Conservation (phyloP, 2,113 vertebrate genomes). For the Apus apus region DNA sequence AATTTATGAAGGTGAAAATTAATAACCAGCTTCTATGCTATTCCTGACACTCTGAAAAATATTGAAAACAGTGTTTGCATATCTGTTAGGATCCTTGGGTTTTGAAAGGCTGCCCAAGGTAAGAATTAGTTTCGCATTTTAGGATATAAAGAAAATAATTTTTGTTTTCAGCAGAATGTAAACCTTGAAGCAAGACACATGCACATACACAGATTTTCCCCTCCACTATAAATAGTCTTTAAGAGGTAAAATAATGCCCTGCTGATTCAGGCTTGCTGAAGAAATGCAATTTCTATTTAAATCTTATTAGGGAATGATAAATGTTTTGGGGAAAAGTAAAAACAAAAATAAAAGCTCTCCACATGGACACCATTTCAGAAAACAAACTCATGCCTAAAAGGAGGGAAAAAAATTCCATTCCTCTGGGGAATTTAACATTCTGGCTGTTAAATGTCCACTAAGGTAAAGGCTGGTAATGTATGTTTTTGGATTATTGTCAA, state of each 20-base stretch:
- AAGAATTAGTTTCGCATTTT: neutral
- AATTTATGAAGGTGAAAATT: constrained; percentile 7
- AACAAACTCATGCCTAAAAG: neutral
- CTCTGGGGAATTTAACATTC: neutral
- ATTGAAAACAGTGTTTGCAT: neutral
- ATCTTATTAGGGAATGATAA: neutral
- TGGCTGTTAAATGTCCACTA: neutral
- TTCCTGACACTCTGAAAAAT: neutral
- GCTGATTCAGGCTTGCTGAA: constrained; percentile 31
- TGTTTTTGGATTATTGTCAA: neutral
- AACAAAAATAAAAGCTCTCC: neutral
- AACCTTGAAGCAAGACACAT: neutral
- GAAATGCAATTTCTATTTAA: constrained; percentile 38
- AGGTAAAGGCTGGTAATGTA: neutral
- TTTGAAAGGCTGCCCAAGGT: neutral
- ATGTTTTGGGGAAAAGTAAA: neutral
- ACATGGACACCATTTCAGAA: neutral
- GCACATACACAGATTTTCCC: neutral
- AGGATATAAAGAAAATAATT: neutral
- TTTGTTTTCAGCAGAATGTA: neutral
- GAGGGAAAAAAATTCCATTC: neutral
- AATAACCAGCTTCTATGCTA: neutral
- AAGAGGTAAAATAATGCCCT: neutral
- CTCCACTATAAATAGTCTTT: constrained; percentile 1
- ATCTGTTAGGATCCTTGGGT: neutral